Evolutionary conservation across 2,888 invertebrate genomes (phyloP).

Genomic region (Hyles lineata): DNA sequence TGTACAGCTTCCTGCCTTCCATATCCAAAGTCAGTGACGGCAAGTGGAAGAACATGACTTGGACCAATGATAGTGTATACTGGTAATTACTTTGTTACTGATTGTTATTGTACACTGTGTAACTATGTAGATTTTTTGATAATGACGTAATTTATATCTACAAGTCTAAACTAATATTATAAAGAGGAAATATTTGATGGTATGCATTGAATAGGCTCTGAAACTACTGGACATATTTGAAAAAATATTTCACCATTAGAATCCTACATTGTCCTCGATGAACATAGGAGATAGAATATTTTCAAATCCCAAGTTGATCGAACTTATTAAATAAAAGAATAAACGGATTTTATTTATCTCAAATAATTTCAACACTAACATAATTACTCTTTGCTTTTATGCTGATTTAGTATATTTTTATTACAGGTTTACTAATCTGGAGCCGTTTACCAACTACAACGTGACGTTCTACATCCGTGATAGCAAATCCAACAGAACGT

Average conservation of each 20-base stretch:
- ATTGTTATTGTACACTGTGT: neutral
- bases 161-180: too few species aligned
- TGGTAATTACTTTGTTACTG: constrained; percentile 52
- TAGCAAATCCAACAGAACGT: constrained; percentile 83
- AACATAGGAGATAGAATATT: too few species aligned
- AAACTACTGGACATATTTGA: too few species aligned
- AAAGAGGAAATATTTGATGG: too few species aligned
- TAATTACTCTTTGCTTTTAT: neutral
- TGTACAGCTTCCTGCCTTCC: constrained; percentile 88
- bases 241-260: too few species aligned
- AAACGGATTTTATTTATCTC: neutral
- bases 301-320: too few species aligned
- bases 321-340: too few species aligned
- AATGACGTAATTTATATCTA: too few species aligned
- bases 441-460: constrained; percentile 91
- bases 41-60: constrained; percentile 84
- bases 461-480: constrained; percentile 90
- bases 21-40: constrained; percentile 82
- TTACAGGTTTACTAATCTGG: constrained; percentile 86
- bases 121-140: too few species aligned
- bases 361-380: neutral
- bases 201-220: too few species aligned
- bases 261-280: too few species aligned
- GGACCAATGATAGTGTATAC: constrained; percentile 86
- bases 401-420: constrained; percentile 36